Conservation (phyloP, 2,888 invertebrate species). For the Hartigia nigra region DNA sequence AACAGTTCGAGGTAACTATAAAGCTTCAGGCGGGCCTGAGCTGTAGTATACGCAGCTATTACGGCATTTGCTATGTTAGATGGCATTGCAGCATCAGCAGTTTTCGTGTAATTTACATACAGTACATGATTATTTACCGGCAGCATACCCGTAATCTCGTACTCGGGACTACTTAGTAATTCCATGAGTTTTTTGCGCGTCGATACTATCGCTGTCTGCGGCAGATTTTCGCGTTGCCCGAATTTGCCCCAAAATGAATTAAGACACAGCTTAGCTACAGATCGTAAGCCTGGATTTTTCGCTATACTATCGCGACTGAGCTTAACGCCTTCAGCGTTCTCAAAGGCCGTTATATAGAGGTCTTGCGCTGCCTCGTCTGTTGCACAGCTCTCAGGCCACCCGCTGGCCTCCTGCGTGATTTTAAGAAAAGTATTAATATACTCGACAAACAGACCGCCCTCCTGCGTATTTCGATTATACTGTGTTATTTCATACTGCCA, state of each 20-base stretch:
- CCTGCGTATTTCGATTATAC: constrained; percentile 21
- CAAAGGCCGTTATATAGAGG: too few species aligned
- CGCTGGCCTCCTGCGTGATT: constrained; percentile 42
- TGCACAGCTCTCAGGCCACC: constrained; percentile 41
- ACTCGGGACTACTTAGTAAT: constrained; percentile 10
- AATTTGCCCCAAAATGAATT: constrained; percentile 36
- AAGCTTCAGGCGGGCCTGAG: constrained; percentile 48
- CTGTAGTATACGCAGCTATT: constrained; percentile 55
- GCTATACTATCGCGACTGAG: too few species aligned
- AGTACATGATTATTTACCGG: constrained; percentile 28
- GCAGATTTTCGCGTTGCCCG: constrained; percentile 36
- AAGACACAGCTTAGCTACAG: constrained; percentile 41
- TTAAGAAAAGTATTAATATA: constrained; percentile 46
- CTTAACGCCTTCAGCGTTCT: too few species aligned
- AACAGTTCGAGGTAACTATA: constrained; percentile 49
- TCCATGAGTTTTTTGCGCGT: background rate
- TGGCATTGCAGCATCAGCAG: too few species aligned
- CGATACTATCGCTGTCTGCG: background rate
- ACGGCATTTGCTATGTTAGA: constrained; percentile 39
- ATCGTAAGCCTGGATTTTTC: constrained; percentile 40
- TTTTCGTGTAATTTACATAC: constrained; percentile 10
- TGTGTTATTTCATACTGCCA: constrained; percentile 1
- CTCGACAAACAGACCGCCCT: constrained; percentile 32
- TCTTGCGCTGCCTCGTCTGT: too few species aligned
- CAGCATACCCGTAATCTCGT: constrained; percentile 25